phyloP scores from a whole-genome alignment of 2,888 invertebrate genomes.

The Galeopsomyia nigrocyanea region DNA sequence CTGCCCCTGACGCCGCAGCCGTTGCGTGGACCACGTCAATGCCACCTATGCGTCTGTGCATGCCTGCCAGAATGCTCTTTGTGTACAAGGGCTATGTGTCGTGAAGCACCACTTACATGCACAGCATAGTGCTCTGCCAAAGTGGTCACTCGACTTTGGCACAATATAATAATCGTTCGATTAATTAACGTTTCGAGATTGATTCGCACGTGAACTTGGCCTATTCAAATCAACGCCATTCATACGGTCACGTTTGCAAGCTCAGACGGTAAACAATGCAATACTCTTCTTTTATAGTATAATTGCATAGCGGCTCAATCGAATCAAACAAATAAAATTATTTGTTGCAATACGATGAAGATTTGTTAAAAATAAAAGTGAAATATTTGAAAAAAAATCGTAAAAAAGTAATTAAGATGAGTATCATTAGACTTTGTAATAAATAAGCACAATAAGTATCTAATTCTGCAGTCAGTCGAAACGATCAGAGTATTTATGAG shows the following conservation, averaged over 20 bases:
- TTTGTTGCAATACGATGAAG: too few species aligned
- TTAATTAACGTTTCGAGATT: conserved; percentile 41
- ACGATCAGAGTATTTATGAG: conserved; percentile 25
- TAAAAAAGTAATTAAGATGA: too few species aligned
- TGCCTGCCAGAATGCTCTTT: conserved; percentile 13
- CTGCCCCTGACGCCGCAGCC: neutral
- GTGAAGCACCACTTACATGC: too few species aligned
- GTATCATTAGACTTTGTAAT: too few species aligned
- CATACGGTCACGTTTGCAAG: neutral
- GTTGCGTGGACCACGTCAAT: too few species aligned
- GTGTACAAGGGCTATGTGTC: conserved; percentile 13
- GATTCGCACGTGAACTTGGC: neutral
- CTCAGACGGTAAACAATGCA: too few species aligned
- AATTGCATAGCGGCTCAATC: too few species aligned
- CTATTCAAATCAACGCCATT: neutral
- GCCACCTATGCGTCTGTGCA: neutral
- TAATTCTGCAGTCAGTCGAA: conserved; percentile 10
- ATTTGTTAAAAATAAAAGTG: too few species aligned
- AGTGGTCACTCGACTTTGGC: conserved; percentile 26
- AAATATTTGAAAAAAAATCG: too few species aligned
- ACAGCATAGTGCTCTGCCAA: conserved; percentile 30
- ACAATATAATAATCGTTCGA: conserved; percentile 36
- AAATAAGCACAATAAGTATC: too few species aligned
- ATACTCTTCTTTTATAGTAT: too few species aligned
- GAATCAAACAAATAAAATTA: too few species aligned